These are phyloP conservation scores for Aeoliscus strigatus DNA, from an alignment of 2,797 vertebrate species.

Conservation along the genomic window DNA sequence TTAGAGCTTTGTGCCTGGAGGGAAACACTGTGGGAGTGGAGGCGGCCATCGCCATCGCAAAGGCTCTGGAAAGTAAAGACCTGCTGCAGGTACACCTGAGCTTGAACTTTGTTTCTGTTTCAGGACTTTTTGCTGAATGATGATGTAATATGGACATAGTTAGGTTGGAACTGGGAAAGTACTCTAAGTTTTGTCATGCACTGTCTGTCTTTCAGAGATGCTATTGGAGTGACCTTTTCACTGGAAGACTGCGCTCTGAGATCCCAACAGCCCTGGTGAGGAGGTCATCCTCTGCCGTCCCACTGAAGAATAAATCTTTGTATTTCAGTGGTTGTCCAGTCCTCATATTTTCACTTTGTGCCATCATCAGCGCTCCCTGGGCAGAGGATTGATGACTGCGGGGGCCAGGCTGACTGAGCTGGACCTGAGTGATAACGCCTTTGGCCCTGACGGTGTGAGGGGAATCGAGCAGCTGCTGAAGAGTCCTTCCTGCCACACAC, in stretches of 20 bases:
- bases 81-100: too few species aligned
- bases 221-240: slow-evolving; percentile 99
- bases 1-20: slow-evolving; percentile 88
- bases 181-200: slow-evolving; percentile 90
- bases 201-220: slow-evolving; percentile 81
- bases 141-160: too few species aligned
- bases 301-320: too few species aligned
- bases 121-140: too few species aligned
- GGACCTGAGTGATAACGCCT: slow-evolving; percentile 97
- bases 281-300: too few species aligned
- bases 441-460: slow-evolving; percentile 92
- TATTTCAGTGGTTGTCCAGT: too few species aligned
- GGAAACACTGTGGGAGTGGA: slow-evolving; percentile 95
- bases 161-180: too few species aligned
- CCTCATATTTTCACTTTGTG: too few species aligned
- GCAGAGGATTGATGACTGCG: slow-evolving; percentile 84
- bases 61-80: slow-evolving; percentile 90
- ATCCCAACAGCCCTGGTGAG: slow-evolving; percentile 93
- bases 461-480: slow-evolving; percentile 90
- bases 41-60: slow-evolving; percentile 90
- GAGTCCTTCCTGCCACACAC: slow-evolving; percentile 83
- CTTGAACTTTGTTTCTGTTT: too few species aligned
- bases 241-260: slow-evolving; percentile 91
- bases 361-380: slow-evolving; percentile 74
- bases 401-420: slow-evolving; percentile 87